Base-by-base conservation (phyloP, 37 sponge, comb jelly and placozoan genomes). In the Aphrocallistes beatrix region DNA sequence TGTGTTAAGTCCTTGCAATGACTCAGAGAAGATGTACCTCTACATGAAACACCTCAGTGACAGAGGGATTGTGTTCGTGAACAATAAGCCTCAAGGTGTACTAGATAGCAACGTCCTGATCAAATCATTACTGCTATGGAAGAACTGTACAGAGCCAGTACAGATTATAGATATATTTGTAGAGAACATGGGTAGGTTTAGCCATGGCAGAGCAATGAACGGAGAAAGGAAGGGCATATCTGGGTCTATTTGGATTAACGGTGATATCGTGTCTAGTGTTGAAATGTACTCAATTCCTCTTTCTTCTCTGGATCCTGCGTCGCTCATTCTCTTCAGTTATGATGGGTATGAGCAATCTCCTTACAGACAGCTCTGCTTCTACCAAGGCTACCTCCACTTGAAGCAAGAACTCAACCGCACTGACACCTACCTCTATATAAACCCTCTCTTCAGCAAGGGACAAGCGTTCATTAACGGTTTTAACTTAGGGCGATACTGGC, bases 401-500 rank as follows among this genome's bases (percentile, higher is more conserved):
- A 28, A 3, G n/a, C 10, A 19, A 6, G 8, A 6, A 8, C n/a
- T n/a, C n/a, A 19, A 19, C 10, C 75, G 82, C 25, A 82, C 19
- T 82, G 37, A 37, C 51, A 30, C n/a, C 6, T 28, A 60, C 34
- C 10, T 36, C 37, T 36, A 25, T 85, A 39, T 36, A 8, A 6
- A 21, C 25, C 21, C n/a, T n/a, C n/a, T 30, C 3, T 60, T 60
- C 21, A 83, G 81, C 38, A 93, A 98, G 51, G 99, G 99, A 21
- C 85, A 88, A 16, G 92, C 87, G 9, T 92, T 93, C 39, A 84
- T 98, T 36, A 98, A 98, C 75, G 92, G 86, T 3, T 86, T 88
- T 82, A 98, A 95, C 38, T 45, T 98, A 36, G 99, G 99, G 38
- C 89, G 99, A 0, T 98, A 95, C 84, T 98, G 99, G 99, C 94